Evolutionary conservation across 2,888 invertebrate species (phyloP).

Genomic region (Thysanoteuthis rhombus): DNA sequence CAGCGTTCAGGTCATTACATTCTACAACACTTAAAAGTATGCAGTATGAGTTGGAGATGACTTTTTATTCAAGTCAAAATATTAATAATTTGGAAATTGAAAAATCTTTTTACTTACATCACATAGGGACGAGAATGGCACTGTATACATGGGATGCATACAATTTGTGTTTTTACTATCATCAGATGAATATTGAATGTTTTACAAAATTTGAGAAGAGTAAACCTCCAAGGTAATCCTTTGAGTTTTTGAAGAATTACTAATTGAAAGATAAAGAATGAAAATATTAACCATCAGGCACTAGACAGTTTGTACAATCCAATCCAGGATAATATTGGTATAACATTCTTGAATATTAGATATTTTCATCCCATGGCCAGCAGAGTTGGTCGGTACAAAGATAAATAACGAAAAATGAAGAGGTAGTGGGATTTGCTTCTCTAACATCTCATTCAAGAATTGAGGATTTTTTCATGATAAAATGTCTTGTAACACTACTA

Average conservation of each 20-base stretch:
- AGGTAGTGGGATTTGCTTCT: not conserved
- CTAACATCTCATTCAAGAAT: not conserved
- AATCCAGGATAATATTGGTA: not conserved
- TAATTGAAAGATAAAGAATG: not conserved
- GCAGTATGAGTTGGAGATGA: too few relatives aligned
- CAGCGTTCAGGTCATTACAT: too few relatives aligned
- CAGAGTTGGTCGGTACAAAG: not conserved
- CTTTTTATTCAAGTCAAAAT: too few relatives aligned
- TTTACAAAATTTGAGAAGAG: too few relatives aligned
- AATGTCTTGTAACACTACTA: not conserved
- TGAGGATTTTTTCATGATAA: not conserved
- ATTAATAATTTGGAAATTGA: too few relatives aligned
- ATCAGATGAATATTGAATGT: not conserved
- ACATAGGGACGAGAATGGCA: not conserved
- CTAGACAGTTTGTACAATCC: not conserved
- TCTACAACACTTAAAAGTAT: too few relatives aligned
- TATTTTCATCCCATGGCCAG: not conserved
- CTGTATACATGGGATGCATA: not conserved
- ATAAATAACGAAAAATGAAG: not conserved
- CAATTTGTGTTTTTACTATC: not conserved
- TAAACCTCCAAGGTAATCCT: not conserved
- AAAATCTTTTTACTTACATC: not conserved
- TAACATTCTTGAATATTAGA: not conserved
- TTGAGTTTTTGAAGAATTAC: not conserved
- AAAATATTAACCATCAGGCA: not conserved